Evolutionary conservation across 1,140 invertebrate species (phyloP), one percentile per base, ranked within the genome.

Genomic region (Macrocentrus cingulum): DNA sequence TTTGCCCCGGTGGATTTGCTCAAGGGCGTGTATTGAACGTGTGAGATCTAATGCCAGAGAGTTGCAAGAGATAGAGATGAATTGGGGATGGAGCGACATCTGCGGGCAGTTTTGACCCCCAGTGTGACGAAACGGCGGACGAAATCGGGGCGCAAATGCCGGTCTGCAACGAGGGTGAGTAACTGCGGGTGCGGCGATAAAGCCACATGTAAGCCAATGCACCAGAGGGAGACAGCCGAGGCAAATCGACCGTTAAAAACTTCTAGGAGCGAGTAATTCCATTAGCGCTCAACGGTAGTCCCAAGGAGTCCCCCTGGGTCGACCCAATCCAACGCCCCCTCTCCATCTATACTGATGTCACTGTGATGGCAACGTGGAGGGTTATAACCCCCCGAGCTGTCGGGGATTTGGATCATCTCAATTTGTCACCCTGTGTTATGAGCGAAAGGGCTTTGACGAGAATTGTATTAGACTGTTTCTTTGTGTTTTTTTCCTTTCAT

Each of bases 171-270:
- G 37, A 36, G 15, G 15, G 39, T 46, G 49, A 49, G 55, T 62
- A 59, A 58, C 19, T 18, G 36, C 32, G 29, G 60, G 23, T 36
- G 5, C 34, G 8, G 9, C n/a, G 19, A 46, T 18, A n/a, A 20
- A 46, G 7, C 20, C 4, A 1, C 11, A 9, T 2, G 29, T 5
- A 46, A 7, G 16, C 13, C 11, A 44, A 1, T 11, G 11, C 16
- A n/a, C n/a, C 23, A 41, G 39, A 13, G n/a, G 50, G 34, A 49
- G 20, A 25, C 19, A 54, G 22, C 42, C 52, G 13, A 55, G 69
- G 63, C 67, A 77, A 79, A 79, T 79, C 75, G 75, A 77, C 74
- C 76, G 75, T 79, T 76, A 77, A 79, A 77, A 79, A 77, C 63
- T 68, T 63, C 59, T 62, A 72, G 64, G 66, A 60, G 64, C 57